phyloP scores from a whole-genome alignment of 2,797 vertebrate species.

The Sebastes steindachneri region DNA sequence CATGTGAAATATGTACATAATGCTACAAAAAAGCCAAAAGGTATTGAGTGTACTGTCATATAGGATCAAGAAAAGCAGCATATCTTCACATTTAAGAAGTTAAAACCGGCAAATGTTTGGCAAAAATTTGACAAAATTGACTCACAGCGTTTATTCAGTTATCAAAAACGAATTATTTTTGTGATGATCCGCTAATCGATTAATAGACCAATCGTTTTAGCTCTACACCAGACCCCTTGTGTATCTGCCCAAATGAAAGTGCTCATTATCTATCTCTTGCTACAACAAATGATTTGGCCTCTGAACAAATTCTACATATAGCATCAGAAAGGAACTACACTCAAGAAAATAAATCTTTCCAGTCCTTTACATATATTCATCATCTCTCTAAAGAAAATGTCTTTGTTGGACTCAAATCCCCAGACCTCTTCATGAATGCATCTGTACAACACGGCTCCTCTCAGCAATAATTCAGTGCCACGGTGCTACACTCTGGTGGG shows the following conservation, averaged over 20 bases:
- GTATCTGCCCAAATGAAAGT: background rate
- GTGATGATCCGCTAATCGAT: background rate
- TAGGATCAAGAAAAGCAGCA: no score
- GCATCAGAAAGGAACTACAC: background rate
- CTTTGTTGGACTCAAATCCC: constrained; percentile 13
- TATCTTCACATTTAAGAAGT: background rate
- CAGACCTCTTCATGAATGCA: background rate
- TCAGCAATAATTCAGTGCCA: constrained; percentile 39
- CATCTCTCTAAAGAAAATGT: constrained; percentile 8
- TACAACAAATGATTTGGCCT: background rate
- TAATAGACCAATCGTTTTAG: background rate
- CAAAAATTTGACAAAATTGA: no score
- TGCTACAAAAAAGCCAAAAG: background rate
- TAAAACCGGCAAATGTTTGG: background rate
- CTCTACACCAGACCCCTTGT: background rate
- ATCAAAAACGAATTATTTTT: background rate
- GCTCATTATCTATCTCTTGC: background rate
- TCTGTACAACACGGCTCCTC: background rate
- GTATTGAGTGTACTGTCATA: background rate
- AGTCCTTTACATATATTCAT: background rate
- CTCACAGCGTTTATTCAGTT: background rate
- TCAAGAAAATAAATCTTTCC: background rate
- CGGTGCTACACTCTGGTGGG: constrained; percentile 25
- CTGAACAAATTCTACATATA: background rate
- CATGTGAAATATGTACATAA: no score